Base-by-base conservation (phyloP, 2,797 vertebrate species). In the Brotula barbata region DNA sequence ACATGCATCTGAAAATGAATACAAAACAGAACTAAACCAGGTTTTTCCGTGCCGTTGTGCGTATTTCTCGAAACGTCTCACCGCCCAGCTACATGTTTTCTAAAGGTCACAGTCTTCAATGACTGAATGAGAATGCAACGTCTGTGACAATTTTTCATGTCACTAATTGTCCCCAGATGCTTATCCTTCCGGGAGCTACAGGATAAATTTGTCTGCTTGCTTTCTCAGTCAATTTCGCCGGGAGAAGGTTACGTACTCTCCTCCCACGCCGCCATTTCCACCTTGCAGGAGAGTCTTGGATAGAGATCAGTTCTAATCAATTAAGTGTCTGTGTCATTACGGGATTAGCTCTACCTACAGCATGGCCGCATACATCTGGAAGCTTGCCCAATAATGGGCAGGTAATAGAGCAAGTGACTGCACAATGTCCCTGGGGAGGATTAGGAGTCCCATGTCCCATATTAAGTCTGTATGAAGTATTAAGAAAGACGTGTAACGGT, bases 231-330 rank as follows among this genome's bases (percentile, higher is more conserved):
- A 82, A 82, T 85, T n/a, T 80, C 70, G 36, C 59, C 0, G 40
- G 60, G 62, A 83, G 75, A 81, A 81, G 82, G 76, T 81, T 82
- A 77, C 69, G 70, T 77, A 82, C 50, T 68, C 60, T 40, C 65
- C 76, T 75, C 62, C 52, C 69, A 63, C 69, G 65, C 71, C 56
- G 12, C 49, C 45, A 57, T 67, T 77, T 81, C 70, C 65, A 79
- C 73, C 77, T 83, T 74, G 69, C 48, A 20, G 73, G 37, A 69
- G 63, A 67, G 66, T 28, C 56, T 66, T 63, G 79, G 84, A 86
- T 77, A 80, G 69, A 80, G 70, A 88, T 87, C 86, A 80, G 77
- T 80, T 71, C 74, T 86, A 89, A 91, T 91, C 88, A 89, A 90
- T 90, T 90, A 89, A 84, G 59, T 48, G 74, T 76, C 77, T 83